Evolutionary conservation across 2,888 invertebrate species (phyloP).

Genomic region (Saturnia japonica): DNA sequence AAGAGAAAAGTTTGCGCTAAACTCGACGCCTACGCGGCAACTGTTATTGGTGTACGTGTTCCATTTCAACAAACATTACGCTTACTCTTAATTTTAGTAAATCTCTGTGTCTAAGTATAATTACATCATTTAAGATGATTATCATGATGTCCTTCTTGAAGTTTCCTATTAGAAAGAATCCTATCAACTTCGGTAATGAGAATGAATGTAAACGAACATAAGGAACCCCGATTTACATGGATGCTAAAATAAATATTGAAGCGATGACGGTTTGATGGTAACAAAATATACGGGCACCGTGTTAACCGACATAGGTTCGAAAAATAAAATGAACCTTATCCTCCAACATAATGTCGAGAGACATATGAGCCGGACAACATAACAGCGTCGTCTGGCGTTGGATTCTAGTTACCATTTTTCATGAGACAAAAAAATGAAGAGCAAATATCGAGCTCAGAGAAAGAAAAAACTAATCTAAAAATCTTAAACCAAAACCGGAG

Average conservation of each 20-base stretch:
- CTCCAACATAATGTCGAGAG: too few species aligned
- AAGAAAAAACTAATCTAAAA: background rate
- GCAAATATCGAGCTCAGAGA: too few species aligned
- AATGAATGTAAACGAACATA: background rate
- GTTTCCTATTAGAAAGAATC: too few species aligned
- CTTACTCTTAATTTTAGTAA: constrained; percentile 12
- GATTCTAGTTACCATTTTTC: too few species aligned
- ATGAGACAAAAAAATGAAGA: too few species aligned
- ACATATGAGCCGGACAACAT: too few species aligned
- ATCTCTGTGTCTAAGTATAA: background rate
- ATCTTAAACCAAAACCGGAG: background rate
- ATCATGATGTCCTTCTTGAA: too few species aligned
- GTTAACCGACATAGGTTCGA: background rate
- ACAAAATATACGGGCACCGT: background rate
- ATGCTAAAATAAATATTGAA: background rate
- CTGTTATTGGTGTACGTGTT: constrained; percentile 14
- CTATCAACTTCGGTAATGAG: too few species aligned
- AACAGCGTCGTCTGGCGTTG: too few species aligned
- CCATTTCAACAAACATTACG: constrained; percentile 15
- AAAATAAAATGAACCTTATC: background rate
- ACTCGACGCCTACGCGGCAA: constrained; percentile 24
- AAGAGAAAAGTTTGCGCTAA: constrained; percentile 60
- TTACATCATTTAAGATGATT: background rate
- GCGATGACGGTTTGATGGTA: background rate
- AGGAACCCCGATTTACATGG: background rate